Base-by-base conservation (phyloP, 2,888 invertebrate species). In the Autographa gamma region DNA sequence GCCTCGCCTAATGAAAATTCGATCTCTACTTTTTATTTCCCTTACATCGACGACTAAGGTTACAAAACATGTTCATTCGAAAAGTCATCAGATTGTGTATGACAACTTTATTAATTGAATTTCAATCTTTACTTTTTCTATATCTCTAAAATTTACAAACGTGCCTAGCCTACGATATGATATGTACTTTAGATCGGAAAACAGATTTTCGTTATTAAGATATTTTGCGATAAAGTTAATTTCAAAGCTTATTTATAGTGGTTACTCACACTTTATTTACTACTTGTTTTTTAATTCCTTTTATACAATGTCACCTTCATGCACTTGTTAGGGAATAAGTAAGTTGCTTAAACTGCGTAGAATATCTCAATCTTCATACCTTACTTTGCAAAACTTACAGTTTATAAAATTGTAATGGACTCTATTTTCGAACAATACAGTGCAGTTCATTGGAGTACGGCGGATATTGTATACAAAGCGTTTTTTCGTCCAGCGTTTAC, bases 1-100 rank as follows among this genome's bases (percentile, higher is more conserved):
- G 93, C 95, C 92, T 93, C 92, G 89, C 89, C 92, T 95, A 95
- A 95, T 95, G 95, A 95, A 95, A 95, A 94, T 92, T 92, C 93
- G 88, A 93, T 94, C 93, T 91, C 86, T 92, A 90, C 91, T 92
- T 93, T 93, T 90, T 92, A 87, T 86, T 88, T 85, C 82, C 83
- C 82, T 80, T 85, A 85, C 85, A 87, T 76, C 81, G 80, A 81
- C 87, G 86, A 88, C 81, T 87, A 89, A 89, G 85, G 85, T 88
- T 88, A 89, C 85, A 85, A 87, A 81, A 76, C 76, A 89, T 85
- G 85, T 84, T 88, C 88, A 87, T 89, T 88, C 82, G 84, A 86
- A 89, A 84, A 80, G 86, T 83, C 79, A 88, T 88, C 76, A 69
- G 71, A 71, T 74, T 76, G 69, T 70, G 63, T 63, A 48, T 60